Base-by-base conservation (phyloP, 1,140 invertebrate genomes). In the Papilio polytes region DNA sequence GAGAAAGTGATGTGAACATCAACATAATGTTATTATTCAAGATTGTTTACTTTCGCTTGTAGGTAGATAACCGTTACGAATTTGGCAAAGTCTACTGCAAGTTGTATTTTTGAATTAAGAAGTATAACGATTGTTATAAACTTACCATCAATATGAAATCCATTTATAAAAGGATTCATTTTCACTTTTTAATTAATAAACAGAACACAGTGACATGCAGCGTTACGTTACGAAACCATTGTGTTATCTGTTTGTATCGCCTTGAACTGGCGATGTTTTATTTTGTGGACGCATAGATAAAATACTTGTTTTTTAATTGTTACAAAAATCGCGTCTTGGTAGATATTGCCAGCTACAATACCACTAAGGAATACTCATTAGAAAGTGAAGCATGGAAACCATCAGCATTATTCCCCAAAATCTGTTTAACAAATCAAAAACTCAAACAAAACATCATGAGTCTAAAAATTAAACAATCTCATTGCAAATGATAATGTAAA, bases 121-220 rank as follows among this genome's bases (percentile, higher is more conserved):
- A 73, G 46, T 18, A 20, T 15, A 36, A 10, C 6, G 7, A 46
- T 18, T 15, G 0, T 13, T 6, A 4, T n/a, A 51, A 70, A 80
- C 91, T 90, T 83, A 90, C 91, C 87, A 53, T 78, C 86, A 18
- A 91, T 85, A 56, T 85, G 51, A 74, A 87, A 91, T 1, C 86
- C 88, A 73, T 87, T 83, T 48, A 89, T 51, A 88, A 92, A 93
- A 7, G 90, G 90, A 85, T 93, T 92, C 84, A 89, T 92, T 36
- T 78, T 73, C 48, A 72, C 80, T 56, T 56, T 77, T 72, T 48
- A 74, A 74, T 74, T n/a, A 46, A 72, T 56, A 48, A 77, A 51
- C 3, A 31, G 63, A 78, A 15, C 63, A 46, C 44, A 51, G n/a
- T 74, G 4, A 31, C 4, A 76, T 26, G n/a, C 41, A 12, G 18